Base-by-base conservation (phyloP, 2,888 invertebrate species). In the Parapristionchus giblindavisi region DNA sequence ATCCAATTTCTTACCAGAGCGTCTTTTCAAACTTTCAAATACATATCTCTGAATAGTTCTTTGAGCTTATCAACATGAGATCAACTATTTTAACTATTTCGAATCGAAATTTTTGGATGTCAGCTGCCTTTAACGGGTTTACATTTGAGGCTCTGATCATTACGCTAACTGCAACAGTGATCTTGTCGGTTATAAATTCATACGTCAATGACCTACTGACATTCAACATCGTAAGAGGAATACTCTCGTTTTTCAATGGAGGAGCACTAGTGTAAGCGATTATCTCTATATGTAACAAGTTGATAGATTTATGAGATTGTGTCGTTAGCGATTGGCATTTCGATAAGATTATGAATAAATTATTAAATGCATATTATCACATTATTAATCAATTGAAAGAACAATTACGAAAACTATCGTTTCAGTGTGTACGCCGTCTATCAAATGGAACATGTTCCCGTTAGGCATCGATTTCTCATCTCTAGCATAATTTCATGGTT, bases 401-500 rank as follows among this genome's bases (percentile, higher is more conserved):
- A n/a, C n/a, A n/a, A n/a, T n/a, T n/a, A n/a, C n/a, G n/a, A 48
- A 48, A 48, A 48, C 11, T 48, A 48, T 48, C 40, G 29, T 60
- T 78, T 70, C 27, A 79, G 84, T 51, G 81, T 81, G 2, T 80
- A 78, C 66, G 75, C 79, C n/a, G 84, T 84, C 14, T 84, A 80
- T 74, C 75, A 79, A 70, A 83, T 84, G 60, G 86, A 86, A 58
- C 83, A 85, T 70, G 77, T 85, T 14, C 85, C 85, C 17, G 81
- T 82, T 32, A 80, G 81, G 38, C 81, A 86, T 76, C 81, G 86
- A 8, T 83, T 86, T 65, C 83, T 82, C 81, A 82, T 86, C 51
- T 77, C 81, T 11, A 84, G 84, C 2, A 76, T 86, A 51, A 82
- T 86, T 61, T 80, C 78, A n/a, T 14, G 27, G 56, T 56, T 48